These are phyloP conservation scores for Thalpophila matura DNA, from an alignment of 2,888 invertebrate species.

Conservation along the genomic window DNA sequence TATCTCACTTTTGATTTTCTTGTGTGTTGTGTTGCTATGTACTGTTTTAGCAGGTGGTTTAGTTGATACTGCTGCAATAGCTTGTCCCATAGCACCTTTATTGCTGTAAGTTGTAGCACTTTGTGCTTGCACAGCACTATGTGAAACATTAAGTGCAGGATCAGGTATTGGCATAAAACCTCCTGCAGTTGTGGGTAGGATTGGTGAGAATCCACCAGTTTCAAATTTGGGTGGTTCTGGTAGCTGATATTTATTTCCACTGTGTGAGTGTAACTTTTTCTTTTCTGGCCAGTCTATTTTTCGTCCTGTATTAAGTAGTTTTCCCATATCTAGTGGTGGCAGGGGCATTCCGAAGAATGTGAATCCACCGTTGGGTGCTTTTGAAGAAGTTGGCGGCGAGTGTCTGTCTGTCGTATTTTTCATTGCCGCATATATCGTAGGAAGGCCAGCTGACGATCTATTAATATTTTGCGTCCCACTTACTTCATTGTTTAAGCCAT, in stretches of 20 bases:
- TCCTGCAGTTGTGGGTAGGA: conserved; percentile 93
- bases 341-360: conserved; percentile 96
- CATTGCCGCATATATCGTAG: conserved; percentile 85
- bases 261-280: conserved; percentile 78
- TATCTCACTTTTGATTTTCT: conserved; percentile 85
- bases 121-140: conserved; percentile 64
- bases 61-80: conserved; percentile 68
- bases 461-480: conserved; percentile 74
- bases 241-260: conserved; percentile 77
- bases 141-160: conserved; percentile 75
- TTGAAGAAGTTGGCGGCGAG: conserved; percentile 73
- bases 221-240: conserved; percentile 92
- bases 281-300: conserved; percentile 86
- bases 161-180: conserved; percentile 93
- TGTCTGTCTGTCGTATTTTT: conserved; percentile 80
- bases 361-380: conserved; percentile 92
- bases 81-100: conserved; percentile 70
- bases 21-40: conserved; percentile 79
- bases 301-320: conserved; percentile 90
- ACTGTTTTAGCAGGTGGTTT: conserved; percentile 72
- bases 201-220: conserved; percentile 94
- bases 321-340: conserved; percentile 93
- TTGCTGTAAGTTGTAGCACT: conserved; percentile 63
- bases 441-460: conserved; percentile 89
- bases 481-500: conserved; percentile 79